Percentiles rank a stretch among this genome's conserved stretches.
These are phyloP conservation scores for Clistopyga incitator DNA, from an alignment of 2,888 invertebrate genomes.

Conservation along the genomic window DNA sequence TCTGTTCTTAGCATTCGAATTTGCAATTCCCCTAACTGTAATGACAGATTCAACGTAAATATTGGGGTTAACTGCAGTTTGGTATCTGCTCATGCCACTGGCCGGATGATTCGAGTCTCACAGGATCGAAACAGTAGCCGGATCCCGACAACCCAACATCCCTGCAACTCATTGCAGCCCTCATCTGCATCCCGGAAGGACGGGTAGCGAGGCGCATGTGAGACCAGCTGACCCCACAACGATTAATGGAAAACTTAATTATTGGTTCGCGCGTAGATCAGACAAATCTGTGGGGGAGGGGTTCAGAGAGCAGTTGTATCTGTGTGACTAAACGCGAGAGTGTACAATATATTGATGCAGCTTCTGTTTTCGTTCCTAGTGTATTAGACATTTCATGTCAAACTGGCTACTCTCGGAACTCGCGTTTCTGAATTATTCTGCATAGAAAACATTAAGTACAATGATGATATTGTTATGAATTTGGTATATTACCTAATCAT, in stretches of 20 bases:
- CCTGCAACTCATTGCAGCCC: constrained; percentile 32
- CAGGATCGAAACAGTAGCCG: constrained; percentile 20
- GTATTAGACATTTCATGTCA: too few species aligned
- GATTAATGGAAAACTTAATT: constrained; percentile 83
- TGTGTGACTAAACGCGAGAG: background rate
- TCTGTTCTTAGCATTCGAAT: background rate
- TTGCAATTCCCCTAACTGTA: background rate
- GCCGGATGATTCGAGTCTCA: background rate
- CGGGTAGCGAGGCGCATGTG: constrained; percentile 73
- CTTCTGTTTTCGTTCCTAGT: too few species aligned
- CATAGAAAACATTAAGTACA: too few species aligned
- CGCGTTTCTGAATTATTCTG: too few species aligned
- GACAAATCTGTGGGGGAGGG: constrained; percentile 47
- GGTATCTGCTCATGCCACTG: background rate
- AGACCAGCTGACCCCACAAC: constrained; percentile 78
- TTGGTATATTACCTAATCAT: too few species aligned
- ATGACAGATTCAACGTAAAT: background rate
- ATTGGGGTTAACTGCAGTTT: background rate
- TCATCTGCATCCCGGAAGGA: constrained; percentile 67
- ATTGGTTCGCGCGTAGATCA: constrained; percentile 72
- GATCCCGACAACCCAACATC: constrained; percentile 35
- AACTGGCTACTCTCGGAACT: too few species aligned
- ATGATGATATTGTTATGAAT: too few species aligned
- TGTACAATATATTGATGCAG: background rate
- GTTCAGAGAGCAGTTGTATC: background rate